Conservation (phyloP, 23 tunicate species). For the Ciona savignyi region DNA sequence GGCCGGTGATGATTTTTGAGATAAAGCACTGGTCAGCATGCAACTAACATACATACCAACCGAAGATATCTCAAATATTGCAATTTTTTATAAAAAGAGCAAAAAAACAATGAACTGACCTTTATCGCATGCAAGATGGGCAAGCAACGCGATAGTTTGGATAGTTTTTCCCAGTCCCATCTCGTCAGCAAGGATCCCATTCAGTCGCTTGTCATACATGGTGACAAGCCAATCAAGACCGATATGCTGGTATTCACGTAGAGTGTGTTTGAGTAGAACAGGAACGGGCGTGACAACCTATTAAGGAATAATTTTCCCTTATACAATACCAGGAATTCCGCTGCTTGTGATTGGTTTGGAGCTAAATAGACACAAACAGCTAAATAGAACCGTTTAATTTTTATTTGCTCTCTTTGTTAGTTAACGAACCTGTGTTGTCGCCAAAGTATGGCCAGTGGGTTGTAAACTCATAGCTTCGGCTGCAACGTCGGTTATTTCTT, state of each 20-base stretch:
- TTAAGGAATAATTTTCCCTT: background rate
- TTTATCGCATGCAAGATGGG: constrained; percentile 95
- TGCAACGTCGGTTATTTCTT: constrained; percentile 77
- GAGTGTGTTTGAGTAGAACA: constrained; percentile 37
- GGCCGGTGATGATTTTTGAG: constrained; percentile 9
- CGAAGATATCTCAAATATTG: constrained; percentile 17
- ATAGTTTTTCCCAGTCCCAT: constrained; percentile 99
- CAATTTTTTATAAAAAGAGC: background rate
- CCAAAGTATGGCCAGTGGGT: constrained; percentile 91
- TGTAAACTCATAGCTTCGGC: constrained; percentile 86
- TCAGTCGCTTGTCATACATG: constrained; percentile 70
- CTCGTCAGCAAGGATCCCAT: constrained; percentile 97
- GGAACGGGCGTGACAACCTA: constrained; percentile 98
- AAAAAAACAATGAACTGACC: constrained; percentile 19
- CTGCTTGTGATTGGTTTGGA: no score
- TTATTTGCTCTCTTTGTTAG: no score
- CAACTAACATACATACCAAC: constrained; percentile 14
- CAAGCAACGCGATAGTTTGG: constrained; percentile 94
- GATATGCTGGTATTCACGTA: constrained; percentile 95
- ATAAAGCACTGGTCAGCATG: constrained; percentile 18
- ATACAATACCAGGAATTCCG: no score
- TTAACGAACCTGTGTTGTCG: constrained; percentile 89
- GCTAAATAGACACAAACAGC: no score
- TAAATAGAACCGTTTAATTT: no score
- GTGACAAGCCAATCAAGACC: constrained; percentile 98